Conservation (phyloP, 2,797 vertebrate genomes). For the Tachyglossus aculeatus region DNA sequence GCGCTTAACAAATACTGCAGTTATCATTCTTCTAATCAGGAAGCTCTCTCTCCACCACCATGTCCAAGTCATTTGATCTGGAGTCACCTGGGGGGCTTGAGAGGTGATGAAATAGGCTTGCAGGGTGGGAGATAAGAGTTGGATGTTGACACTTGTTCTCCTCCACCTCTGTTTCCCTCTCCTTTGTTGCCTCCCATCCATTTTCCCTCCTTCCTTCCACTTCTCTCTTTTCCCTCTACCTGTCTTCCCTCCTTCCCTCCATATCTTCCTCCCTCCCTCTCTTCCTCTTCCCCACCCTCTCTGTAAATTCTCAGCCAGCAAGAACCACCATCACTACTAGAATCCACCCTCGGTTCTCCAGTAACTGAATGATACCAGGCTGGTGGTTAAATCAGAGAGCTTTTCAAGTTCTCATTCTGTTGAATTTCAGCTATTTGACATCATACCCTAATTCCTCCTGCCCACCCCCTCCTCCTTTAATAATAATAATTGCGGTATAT, state of each 20-base stretch:
- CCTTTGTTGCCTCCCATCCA: too few species aligned
- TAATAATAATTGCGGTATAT: too few species aligned
- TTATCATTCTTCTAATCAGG: too few species aligned
- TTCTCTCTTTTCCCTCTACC: too few species aligned
- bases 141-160: not conserved
- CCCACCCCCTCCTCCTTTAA: not conserved
- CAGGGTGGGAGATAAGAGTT: not conserved
- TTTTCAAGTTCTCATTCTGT: not conserved
- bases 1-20: too few species aligned
- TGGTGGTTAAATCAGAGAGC: not conserved
- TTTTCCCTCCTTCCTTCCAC: too few species aligned
- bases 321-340: not conserved
- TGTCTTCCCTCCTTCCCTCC: too few species aligned
- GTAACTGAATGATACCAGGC: slow-evolving; percentile 1
- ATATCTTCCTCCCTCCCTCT: not conserved
- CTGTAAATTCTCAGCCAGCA: slow-evolving; percentile 4
- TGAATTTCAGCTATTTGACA: not conserved
- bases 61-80: slow-evolving; percentile 15
- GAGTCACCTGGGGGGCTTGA: slow-evolving; percentile 17
- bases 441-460: not conserved
- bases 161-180: too few species aligned
- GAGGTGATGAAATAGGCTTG: not conserved
- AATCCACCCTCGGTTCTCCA: not conserved
- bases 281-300: too few species aligned
- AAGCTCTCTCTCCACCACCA: not conserved